These are phyloP conservation scores for Drosophila biarmipes DNA, from an alignment of 1,140 invertebrate species.

Conservation along the genomic window DNA sequence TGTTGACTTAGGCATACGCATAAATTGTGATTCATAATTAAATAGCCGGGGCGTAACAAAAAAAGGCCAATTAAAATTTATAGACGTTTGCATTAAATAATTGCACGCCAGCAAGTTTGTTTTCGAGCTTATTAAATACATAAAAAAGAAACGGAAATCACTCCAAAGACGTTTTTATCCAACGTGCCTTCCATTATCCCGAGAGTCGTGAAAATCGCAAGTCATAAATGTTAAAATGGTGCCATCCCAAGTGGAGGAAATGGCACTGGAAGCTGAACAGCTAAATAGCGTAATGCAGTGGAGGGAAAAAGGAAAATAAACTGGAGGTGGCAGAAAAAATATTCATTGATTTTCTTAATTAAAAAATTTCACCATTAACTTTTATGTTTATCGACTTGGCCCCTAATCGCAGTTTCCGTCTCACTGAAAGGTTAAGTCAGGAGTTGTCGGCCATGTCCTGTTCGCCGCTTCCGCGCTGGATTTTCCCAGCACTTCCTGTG, in stretches of 20 bases:
- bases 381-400: constrained; percentile 75
- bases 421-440: constrained; percentile 57
- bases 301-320: neutral
- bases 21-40: constrained; percentile 80
- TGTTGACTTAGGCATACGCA: constrained; percentile 77
- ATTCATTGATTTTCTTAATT: constrained; percentile 82
- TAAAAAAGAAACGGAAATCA: constrained; percentile 19
- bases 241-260: constrained; percentile 30
- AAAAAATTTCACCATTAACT: constrained; percentile 78
- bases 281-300: constrained; percentile 43
- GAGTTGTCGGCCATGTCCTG: constrained; percentile 25
- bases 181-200: constrained; percentile 12
- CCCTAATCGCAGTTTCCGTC: constrained; percentile 42
- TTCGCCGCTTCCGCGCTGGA: neutral
- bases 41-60: constrained; percentile 50
- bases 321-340: constrained; percentile 55
- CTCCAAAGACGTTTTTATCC: constrained; percentile 10
- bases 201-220: constrained; percentile 49
- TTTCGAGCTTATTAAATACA: constrained; percentile 51
- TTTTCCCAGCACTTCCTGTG: constrained; percentile 54
- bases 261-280: constrained; percentile 15
- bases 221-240: constrained; percentile 53
- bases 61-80: constrained; percentile 73
- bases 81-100: constrained; percentile 76
- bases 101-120: constrained; percentile 60